phyloP scores from a whole-genome alignment of 1,140 invertebrate species.

The Formica exsecta region DNA sequence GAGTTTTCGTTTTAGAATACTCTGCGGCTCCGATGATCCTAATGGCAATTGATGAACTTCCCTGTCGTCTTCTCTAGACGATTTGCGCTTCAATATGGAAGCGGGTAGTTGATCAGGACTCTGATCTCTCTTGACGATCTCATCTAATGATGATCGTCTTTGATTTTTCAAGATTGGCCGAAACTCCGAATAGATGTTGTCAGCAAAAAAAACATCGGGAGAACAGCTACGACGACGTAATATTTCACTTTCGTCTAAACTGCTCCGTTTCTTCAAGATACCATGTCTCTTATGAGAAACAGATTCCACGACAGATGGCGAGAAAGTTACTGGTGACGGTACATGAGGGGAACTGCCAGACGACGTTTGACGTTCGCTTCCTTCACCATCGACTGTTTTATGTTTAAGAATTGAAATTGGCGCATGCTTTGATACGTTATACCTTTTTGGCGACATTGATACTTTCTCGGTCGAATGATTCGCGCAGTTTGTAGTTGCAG shows the following conservation, averaged over 20 bases:
- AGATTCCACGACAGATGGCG: slow-evolving; percentile 83
- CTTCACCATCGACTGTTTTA: slow-evolving; percentile 90
- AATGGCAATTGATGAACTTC: slow-evolving; percentile 85
- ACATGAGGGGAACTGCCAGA: slow-evolving; percentile 82
- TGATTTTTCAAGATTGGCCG: slow-evolving; percentile 90
- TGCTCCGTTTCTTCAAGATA: slow-evolving; percentile 93
- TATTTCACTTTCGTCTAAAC: slow-evolving; percentile 92
- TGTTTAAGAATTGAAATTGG: slow-evolving; percentile 93
- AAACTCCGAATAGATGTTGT: slow-evolving; percentile 87
- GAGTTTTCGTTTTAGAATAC: slow-evolving; percentile 92
- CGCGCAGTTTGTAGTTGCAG: slow-evolving; percentile 70
- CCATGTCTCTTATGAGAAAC: slow-evolving; percentile 90
- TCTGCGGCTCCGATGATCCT: slow-evolving; percentile 90
- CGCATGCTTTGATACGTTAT: slow-evolving; percentile 81
- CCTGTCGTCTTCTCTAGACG: slow-evolving; percentile 88
- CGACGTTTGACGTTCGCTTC: slow-evolving; percentile 79
- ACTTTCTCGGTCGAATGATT: slow-evolving; percentile 61
- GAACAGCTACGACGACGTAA: slow-evolving; percentile 90
- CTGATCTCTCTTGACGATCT: slow-evolving; percentile 87
- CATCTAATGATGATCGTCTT: slow-evolving; percentile 90
- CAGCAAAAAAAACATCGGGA: slow-evolving; percentile 89
- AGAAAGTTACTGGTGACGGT: slow-evolving; percentile 79
- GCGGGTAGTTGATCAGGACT: slow-evolving; percentile 87
- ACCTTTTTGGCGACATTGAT: slow-evolving; percentile 76
- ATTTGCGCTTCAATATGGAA: slow-evolving; percentile 90